Evolutionary conservation across 2,888 invertebrate species (phyloP).

Genomic region (Tortricodes alternella): DNA sequence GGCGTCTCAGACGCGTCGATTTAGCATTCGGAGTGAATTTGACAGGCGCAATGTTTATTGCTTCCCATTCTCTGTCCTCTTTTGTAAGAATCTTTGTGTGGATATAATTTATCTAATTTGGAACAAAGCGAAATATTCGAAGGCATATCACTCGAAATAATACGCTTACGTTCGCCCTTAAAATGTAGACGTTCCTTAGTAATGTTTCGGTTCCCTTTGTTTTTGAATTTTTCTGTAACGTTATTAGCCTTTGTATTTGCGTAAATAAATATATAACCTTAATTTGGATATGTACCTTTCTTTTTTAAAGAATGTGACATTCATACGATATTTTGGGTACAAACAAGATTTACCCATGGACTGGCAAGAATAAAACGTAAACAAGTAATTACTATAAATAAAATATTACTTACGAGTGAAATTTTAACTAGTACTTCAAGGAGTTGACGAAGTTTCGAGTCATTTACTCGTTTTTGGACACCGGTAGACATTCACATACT

Average conservation of each 20-base stretch:
- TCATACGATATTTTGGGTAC: no score
- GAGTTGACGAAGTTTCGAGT: no score
- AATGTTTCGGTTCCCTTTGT: slow-evolving; percentile 33
- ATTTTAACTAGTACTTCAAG: no score
- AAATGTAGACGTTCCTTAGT: slow-evolving; percentile 36
- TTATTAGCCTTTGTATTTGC: slow-evolving; percentile 13
- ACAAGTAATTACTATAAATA: no score
- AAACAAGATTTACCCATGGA: no score
- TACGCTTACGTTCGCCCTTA: slow-evolving; percentile 35
- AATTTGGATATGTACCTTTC: slow-evolving; percentile 5
- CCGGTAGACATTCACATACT: no score
- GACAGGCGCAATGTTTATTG: slow-evolving; percentile 73
- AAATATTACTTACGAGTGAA: no score
- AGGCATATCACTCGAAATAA: slow-evolving; percentile 44
- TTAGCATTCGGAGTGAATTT: slow-evolving; percentile 69
- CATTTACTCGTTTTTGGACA: no score
- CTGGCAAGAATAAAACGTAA: no score
- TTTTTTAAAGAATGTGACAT: not conserved
- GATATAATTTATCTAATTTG: slow-evolving; percentile 75
- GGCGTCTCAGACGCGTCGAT: slow-evolving; percentile 59
- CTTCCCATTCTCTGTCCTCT: slow-evolving; percentile 55
- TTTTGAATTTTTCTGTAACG: slow-evolving; percentile 12
- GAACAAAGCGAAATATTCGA: slow-evolving; percentile 64
- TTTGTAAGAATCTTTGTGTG: slow-evolving; percentile 68
- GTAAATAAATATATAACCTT: slow-evolving; percentile 12